phyloP scores from a whole-genome alignment of 2,113 vertebrate species.

The Panthera leo region DNA sequence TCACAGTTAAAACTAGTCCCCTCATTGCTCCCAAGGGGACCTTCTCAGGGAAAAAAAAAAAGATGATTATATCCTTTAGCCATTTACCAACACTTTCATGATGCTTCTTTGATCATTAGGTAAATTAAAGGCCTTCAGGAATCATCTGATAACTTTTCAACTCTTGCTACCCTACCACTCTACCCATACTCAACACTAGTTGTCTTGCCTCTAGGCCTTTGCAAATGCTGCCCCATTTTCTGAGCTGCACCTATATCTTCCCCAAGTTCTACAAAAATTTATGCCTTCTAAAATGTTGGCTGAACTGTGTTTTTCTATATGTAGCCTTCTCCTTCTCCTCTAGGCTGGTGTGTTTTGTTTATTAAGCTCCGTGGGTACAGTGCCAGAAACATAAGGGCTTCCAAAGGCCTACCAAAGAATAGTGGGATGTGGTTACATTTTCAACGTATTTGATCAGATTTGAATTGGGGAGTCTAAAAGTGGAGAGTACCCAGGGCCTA shows the following conservation, averaged over 20 bases:
- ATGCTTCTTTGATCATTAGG: background rate
- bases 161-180: no score
- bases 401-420: background rate
- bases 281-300: background rate
- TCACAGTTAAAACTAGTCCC: background rate
- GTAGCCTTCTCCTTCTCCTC: background rate
- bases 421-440: background rate
- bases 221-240: background rate
- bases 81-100: background rate
- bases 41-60: background rate
- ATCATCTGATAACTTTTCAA: background rate
- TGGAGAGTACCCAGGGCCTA: background rate
- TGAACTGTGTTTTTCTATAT: background rate
- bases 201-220: background rate
- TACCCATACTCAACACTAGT: background rate
- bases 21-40: background rate
- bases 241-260: background rate
- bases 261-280: background rate
- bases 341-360: background rate
- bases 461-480: background rate
- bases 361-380: background rate
- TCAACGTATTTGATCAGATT: background rate
- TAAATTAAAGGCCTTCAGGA: background rate
- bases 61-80: background rate
- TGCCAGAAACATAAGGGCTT: background rate